Evolutionary conservation across 2,888 invertebrate species (phyloP).

Genomic region (Caenorhabditis macrosperma): DNA sequence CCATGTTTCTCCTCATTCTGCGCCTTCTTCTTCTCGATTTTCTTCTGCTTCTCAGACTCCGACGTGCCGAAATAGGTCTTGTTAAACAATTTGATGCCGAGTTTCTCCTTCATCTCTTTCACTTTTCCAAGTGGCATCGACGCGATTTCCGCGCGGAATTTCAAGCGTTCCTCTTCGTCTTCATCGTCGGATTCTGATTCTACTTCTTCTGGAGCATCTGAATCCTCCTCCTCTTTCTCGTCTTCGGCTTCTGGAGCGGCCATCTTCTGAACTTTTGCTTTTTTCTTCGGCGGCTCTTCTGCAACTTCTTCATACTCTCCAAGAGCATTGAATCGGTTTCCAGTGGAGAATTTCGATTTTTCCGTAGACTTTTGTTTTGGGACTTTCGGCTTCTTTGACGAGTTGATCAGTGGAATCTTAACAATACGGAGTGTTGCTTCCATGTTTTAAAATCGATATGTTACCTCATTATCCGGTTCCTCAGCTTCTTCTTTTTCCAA

Average conservation of each 20-base stretch:
- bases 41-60: constrained; percentile 46
- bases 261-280: too few species aligned
- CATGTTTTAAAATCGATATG: too few species aligned
- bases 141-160: constrained; percentile 66
- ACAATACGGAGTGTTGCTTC: constrained; percentile 1
- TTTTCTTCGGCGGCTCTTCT: constrained; percentile 11
- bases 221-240: constrained; percentile 19
- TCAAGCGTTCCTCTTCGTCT: constrained; percentile 49
- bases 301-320: constrained; percentile 36
- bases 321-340: constrained; percentile 22
- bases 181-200: constrained; percentile 46
- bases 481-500: constrained; percentile 30
- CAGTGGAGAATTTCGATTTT: neutral
- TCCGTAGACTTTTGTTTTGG: neutral
- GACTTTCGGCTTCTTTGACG: neutral
- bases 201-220: constrained; percentile 33
- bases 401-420: constrained; percentile 47
- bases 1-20: constrained; percentile 27
- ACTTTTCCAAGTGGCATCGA: constrained; percentile 72
- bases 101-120: constrained; percentile 68
- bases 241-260: too few species aligned
- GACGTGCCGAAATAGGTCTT: constrained; percentile 68
- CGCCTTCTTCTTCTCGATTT: constrained; percentile 28
- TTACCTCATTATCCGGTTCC: constrained; percentile 26
- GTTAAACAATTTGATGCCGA: constrained; percentile 74